Conservation (phyloP, 2,797 vertebrate genomes). For the Parotocinclus haroldoi region DNA sequence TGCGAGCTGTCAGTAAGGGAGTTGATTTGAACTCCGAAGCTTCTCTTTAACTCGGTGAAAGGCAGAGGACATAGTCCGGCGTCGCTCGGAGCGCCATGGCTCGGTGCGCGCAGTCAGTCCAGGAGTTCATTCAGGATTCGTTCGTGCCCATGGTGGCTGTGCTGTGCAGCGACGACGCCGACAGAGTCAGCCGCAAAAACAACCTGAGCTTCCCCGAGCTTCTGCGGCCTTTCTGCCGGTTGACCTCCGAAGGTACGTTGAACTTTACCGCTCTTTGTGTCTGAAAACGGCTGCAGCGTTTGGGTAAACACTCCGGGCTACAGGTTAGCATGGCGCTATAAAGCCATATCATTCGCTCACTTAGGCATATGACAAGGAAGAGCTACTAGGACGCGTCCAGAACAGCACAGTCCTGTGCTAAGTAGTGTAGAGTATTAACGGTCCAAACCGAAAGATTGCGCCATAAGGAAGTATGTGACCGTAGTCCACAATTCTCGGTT, state of each 20-base stretch:
- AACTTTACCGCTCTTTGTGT: too few species aligned
- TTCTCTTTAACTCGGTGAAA: constrained; percentile 20
- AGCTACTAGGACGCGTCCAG: background rate
- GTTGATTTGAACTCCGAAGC: constrained; percentile 51
- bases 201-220: constrained; percentile 90
- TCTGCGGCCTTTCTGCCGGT: constrained; percentile 90
- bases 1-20: constrained; percentile 55
- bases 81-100: constrained; percentile 74
- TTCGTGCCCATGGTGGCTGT: constrained; percentile 95
- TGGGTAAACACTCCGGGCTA: background rate
- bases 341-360: background rate
- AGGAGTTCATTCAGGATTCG: constrained; percentile 95
- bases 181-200: constrained; percentile 87
- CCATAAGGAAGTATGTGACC: background rate
- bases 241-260: constrained; percentile 90
- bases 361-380: constrained; percentile 45
- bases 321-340: background rate
- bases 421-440: background rate
- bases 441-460: background rate
- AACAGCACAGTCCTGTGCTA: background rate
- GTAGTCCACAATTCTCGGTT: background rate
- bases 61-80: constrained; percentile 7
- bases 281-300: background rate
- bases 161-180: constrained; percentile 92
- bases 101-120: constrained; percentile 91